Base-by-base conservation (phyloP, 2,888 invertebrate genomes). In the Heliconius hortense region DNA sequence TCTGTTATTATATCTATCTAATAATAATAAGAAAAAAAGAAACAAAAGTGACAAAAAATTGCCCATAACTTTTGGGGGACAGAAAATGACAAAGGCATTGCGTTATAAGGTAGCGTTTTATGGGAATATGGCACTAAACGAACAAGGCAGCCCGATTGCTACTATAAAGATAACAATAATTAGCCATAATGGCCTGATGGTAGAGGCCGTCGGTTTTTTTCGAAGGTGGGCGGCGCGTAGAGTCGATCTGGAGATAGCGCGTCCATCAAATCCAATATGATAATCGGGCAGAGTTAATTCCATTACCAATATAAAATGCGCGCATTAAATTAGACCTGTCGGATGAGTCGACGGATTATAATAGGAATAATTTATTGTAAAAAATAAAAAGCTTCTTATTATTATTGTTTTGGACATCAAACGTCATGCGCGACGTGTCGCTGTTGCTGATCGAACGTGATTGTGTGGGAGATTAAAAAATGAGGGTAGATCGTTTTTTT, bases 221-320 rank as follows among this genome's bases (percentile, higher is more conserved):
- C 86, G 88, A 88, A 89, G 84, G 89, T 90, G 92, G 91, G 92
- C 90, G 91, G 92, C 87, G 85, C 87, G 84, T 83, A 82, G 83
- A 84, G 80, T 81, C 82, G 93, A 93, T 93, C 87, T 81, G 85
- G 82, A 89, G 93, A 93, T 93, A 93, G 92, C 87, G 89, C 90
- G 91, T 92, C 93, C 93, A 93, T 94, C 94, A 94, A 92, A 92
- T 91, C 91, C 8, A 8, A 89, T 92, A 94, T 92, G 94, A 93
- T 93, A 94, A 94, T 93, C 93, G 92, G 92, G 84, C 88, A 86
- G 90, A 85, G 93, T 93, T 94, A 93, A 93, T 94, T 93, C 94
- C 92, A 93, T 93, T 93, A 91, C 90, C 90, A 92, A 92, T 94
- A 92, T 93, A 93, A 94, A 94, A 94, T 93, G 93, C 93, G 90